Base-by-base conservation (phyloP, 2,113 vertebrate species). In the Callorhinus ursinus region DNA sequence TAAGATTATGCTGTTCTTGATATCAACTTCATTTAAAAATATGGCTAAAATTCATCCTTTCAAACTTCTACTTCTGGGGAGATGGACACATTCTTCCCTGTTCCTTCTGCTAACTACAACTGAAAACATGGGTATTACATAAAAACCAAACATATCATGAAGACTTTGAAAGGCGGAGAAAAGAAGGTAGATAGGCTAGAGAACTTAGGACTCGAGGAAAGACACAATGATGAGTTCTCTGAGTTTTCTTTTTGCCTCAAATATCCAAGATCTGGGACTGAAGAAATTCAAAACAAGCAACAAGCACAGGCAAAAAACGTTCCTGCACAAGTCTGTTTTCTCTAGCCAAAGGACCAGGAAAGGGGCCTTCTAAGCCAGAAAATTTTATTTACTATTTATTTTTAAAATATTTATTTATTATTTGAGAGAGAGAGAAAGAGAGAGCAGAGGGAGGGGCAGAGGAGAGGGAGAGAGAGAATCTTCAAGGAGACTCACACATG, bases 41-140 rank as follows among this genome's bases (percentile, higher is more conserved):
- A 87, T 24, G 77, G 51, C 65, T 95, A 83, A 96, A 97, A 93
- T 69, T 19, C 4, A 84, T 93, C 88, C 19, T 93, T 36, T 95
- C 28, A 49, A 53, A 77, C 39, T 81, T 87, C 7, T 93, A 74
- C 83, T 97, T 97, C 61, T 84, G 77, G 69, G 46, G 59, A 88
- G 57, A 59, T 61, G 69, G 65, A 76, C 15, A 61, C 76, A 74
- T 12, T 89, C 94, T 71, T 7, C 24, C 57, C 36, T 69, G 33
- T n/a, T 90, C 36, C 51, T 88, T 10, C 67, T 85, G 15, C 16
- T 77, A 39, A 77, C 74, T 46, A 74, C 33, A 85, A 79, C 7
- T 51, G 49, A 83, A 89, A 88, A 31, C 4, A 46, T 22, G 46
- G 67, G 7, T 15, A 39, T 72, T 51, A 55, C 19, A 7, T 46